A percentile compares a stretch with the other conserved stretches of the same genome.
Evolutionary conservation across 2,113 vertebrate species (phyloP).

Genomic region (Callocephalon fimbriatum): DNA sequence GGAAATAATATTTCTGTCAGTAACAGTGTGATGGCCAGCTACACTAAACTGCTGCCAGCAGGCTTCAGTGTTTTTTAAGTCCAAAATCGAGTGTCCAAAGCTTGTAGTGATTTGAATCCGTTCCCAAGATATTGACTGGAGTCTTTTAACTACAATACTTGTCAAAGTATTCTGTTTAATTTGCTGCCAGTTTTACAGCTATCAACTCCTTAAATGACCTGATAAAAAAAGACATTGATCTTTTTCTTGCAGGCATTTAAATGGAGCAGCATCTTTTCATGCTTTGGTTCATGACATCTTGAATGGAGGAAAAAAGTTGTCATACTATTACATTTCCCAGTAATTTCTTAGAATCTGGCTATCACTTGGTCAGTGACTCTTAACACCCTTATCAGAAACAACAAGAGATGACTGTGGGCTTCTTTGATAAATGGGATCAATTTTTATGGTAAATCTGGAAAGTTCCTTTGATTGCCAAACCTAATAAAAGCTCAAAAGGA

Average conservation of each 20-base stretch:
- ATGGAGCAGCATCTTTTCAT: neutral
- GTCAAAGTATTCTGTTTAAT: neutral
- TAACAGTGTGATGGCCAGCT: neutral
- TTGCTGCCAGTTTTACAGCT: neutral
- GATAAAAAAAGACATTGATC: accelerated
- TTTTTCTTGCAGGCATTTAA: neutral
- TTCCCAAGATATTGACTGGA: neutral
- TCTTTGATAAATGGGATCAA: neutral
- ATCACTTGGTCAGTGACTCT: neutral
- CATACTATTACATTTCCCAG: neutral
- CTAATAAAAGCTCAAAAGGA: neutral
- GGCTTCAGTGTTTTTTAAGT: neutral
- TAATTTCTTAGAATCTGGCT: neutral
- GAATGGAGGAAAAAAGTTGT: neutral
- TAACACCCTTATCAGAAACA: neutral
- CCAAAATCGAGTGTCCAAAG: neutral
- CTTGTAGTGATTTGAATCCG: neutral
- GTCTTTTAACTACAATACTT: neutral
- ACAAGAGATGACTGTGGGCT: neutral
- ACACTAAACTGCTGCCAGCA: neutral
- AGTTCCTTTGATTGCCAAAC: neutral
- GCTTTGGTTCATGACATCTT: neutral
- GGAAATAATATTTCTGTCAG: neutral
- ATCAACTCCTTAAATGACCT: neutral
- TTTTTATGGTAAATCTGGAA: neutral